A percentile compares a stretch with the other conserved stretches of the same genome.
These are phyloP conservation scores for Trypoxylus dichotomus DNA, from an alignment of 1,140 invertebrate genomes.

Conservation along the genomic window DNA sequence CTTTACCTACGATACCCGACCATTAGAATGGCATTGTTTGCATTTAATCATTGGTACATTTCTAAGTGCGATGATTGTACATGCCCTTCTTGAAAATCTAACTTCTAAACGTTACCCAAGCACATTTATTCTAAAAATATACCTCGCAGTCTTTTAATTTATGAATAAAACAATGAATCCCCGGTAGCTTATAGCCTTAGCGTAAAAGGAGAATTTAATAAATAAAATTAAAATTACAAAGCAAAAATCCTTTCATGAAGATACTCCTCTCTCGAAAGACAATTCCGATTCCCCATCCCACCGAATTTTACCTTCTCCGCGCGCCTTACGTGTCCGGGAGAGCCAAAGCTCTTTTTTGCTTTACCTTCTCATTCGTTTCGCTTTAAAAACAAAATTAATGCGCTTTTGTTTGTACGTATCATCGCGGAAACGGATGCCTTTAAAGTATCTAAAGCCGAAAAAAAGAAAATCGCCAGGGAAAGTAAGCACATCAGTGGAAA, in stretches of 20 bases:
- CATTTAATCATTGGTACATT: no score
- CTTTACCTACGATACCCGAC: no score
- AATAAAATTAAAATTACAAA: slow-evolving; percentile 24
- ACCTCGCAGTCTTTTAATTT: neutral
- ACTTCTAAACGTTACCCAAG: neutral
- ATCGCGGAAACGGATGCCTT: neutral
- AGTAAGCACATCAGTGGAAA: no score
- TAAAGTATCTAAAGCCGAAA: neutral
- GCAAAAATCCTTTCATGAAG: slow-evolving; percentile 6
- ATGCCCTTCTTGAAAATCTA: neutral
- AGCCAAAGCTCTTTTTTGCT: no score
- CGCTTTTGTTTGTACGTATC: neutral
- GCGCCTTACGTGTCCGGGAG: neutral
- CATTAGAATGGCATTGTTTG: no score
- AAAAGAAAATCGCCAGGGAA: no score
- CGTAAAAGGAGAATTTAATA: slow-evolving; percentile 3
- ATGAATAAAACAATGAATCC: slow-evolving; percentile 13
- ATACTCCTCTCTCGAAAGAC: slow-evolving; percentile 5
- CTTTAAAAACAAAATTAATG: neutral
- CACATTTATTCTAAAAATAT: neutral
- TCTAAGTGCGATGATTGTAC: no score
- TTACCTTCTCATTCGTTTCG: neutral
- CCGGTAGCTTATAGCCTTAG: neutral
- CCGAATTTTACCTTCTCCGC: neutral
- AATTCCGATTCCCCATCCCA: neutral